phyloP scores from a whole-genome alignment of 2,888 invertebrate genomes.

The Tetheella fluctuosa region DNA sequence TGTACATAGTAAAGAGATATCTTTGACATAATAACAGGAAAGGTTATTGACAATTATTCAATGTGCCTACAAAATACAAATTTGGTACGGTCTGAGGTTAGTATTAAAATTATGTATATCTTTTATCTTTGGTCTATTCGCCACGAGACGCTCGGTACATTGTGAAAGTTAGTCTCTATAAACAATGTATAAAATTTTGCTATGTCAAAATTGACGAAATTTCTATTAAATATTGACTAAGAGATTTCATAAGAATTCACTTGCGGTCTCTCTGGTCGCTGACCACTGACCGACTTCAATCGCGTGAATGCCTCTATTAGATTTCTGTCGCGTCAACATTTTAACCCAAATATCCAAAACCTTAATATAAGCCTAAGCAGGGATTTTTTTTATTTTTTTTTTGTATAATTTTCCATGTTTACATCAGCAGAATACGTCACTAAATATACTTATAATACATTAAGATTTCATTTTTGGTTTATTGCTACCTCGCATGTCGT shows the following conservation, averaged over 20 bases:
- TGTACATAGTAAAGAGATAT: background rate
- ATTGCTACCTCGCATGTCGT: conserved; percentile 76
- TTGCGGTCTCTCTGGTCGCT: conserved; percentile 62
- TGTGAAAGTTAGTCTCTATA: conserved; percentile 76
- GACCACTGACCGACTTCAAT: conserved; percentile 49
- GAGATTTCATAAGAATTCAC: conserved; percentile 83
- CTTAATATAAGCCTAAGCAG: conserved; percentile 81
- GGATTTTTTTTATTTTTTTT: conserved; percentile 78
- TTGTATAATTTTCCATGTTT: conserved; percentile 77
- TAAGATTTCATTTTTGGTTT: conserved; percentile 83
- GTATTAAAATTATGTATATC: conserved; percentile 78
- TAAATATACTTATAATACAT: conserved; percentile 79
- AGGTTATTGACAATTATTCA: conserved; percentile 52
- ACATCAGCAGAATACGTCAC: conserved; percentile 81
- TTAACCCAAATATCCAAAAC: conserved; percentile 75
- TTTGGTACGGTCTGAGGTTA: conserved; percentile 83
- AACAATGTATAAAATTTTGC: conserved; percentile 84
- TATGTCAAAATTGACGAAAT: conserved; percentile 84
- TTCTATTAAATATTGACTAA: conserved; percentile 82
- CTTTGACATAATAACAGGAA: conserved; percentile 28
- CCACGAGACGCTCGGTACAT: conserved; percentile 72
- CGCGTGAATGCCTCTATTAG: conserved; percentile 66
- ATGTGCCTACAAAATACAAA: conserved; percentile 73
- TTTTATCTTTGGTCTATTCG: conserved; percentile 82
- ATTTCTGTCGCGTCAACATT: conserved; percentile 72